A percentile compares a stretch with the other conserved stretches of the same genome.
Evolutionary conservation across 1,140 invertebrate genomes (phyloP).

Genomic region (Globodera rostochiensis): DNA sequence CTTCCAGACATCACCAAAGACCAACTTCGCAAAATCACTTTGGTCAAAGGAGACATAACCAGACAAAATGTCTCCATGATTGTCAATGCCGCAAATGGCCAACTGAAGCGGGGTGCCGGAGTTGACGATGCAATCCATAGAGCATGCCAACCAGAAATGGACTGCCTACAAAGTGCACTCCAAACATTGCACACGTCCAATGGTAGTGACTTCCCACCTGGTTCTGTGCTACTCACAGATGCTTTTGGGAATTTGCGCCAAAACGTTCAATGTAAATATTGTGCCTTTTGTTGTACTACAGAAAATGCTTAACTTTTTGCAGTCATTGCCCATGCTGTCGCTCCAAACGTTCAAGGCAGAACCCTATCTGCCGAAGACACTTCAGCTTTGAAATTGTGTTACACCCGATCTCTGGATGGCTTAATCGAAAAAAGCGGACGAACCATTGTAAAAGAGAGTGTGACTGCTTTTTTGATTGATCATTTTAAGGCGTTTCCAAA

Average conservation of each 20-base stretch:
- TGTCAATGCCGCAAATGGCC: background rate
- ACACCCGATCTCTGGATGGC: background rate
- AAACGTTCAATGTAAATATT: background rate
- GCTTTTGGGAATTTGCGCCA: background rate
- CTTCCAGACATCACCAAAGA: background rate
- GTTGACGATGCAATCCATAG: background rate
- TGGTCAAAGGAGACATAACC: background rate
- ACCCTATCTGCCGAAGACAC: background rate
- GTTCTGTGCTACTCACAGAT: background rate
- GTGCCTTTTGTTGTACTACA: background rate
- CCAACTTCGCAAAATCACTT: background rate
- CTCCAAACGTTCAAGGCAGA: background rate
- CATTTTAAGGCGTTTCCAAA: background rate
- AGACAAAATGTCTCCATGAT: background rate
- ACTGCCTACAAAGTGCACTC: background rate
- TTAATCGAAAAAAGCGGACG: background rate
- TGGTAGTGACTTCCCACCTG: background rate
- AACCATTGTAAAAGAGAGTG: background rate
- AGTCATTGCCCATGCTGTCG: background rate
- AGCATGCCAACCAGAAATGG: background rate
- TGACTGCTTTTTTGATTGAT: background rate
- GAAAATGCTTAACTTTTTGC: background rate
- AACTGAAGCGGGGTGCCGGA: background rate
- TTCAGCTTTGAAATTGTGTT: background rate
- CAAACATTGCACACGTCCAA: background rate